Conservation (phyloP, 1,140 invertebrate genomes). For the Bombus huntii region DNA sequence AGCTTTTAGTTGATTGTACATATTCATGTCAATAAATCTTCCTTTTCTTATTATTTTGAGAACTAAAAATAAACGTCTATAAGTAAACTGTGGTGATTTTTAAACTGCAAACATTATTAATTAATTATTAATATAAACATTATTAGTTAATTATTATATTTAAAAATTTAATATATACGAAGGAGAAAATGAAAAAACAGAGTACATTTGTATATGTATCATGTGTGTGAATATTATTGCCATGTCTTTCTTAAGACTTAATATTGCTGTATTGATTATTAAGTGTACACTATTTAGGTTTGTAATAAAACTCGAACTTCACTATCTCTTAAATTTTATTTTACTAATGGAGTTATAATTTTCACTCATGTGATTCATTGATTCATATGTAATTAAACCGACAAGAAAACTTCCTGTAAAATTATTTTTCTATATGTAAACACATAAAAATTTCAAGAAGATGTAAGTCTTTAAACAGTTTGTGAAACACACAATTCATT, state of each 20-base stretch:
- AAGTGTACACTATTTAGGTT: not conserved
- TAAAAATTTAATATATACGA: conserved; percentile 18
- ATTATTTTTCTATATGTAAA: conserved; percentile 53
- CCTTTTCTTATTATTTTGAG: not conserved
- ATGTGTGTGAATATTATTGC: conserved; percentile 33
- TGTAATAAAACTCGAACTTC: not conserved
- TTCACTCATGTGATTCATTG: conserved; percentile 17
- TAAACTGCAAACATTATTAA: conserved; percentile 5
- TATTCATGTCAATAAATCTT: not conserved
- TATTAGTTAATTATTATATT: conserved; percentile 7
- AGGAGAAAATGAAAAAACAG: not conserved
- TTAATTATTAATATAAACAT: too few species aligned
- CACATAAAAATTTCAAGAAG: not conserved
- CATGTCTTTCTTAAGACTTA: not conserved
- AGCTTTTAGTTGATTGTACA: not conserved
- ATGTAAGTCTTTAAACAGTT: conserved; percentile 33
- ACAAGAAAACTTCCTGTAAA: conserved; percentile 17
- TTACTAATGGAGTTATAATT: conserved; percentile 7
- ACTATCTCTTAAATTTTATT: not conserved
- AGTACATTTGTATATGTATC: conserved; percentile 20
- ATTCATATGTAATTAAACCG: conserved; percentile 12
- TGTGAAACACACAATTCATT: conserved; percentile 9
- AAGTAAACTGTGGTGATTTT: conserved; percentile 4
- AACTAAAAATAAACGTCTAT: not conserved
- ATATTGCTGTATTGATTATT: not conserved